A percentile compares a stretch with the other conserved stretches of the same genome.
Evolutionary conservation across 2,888 invertebrate species (phyloP).

Genomic region (Julus scanicus): DNA sequence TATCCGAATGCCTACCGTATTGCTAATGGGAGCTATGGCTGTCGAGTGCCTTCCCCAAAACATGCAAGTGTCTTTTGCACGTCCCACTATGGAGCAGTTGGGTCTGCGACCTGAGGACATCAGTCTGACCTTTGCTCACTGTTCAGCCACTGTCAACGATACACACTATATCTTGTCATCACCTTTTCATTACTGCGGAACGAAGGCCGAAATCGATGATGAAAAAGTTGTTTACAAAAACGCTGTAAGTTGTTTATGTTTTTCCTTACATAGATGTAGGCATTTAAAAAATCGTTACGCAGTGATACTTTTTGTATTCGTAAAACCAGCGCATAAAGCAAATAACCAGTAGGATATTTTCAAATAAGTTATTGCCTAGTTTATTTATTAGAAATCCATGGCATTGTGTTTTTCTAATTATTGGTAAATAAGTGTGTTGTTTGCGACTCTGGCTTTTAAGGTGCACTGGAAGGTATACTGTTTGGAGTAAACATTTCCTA

Average conservation of each 20-base stretch:
- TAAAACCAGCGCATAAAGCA: no score
- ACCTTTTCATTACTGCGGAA: constrained; percentile 63
- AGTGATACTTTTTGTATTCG: no score
- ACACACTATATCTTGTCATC: constrained; percentile 64
- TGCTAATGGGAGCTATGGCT: constrained; percentile 61
- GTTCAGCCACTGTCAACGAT: constrained; percentile 62
- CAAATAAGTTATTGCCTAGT: no score
- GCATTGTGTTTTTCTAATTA: no score
- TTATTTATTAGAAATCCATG: no score
- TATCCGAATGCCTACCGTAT: constrained; percentile 61
- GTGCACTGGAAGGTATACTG: not conserved
- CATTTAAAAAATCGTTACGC: not conserved
- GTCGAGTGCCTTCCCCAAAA: constrained; percentile 60
- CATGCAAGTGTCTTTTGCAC: constrained; percentile 61
- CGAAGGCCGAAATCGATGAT: constrained; percentile 60
- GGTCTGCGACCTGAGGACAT: constrained; percentile 60
- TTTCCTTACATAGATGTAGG: not conserved
- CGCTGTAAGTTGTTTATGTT: constrained; percentile 61
- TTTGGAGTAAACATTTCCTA: no score
- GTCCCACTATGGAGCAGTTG: constrained; percentile 61
- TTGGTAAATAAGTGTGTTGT: no score
- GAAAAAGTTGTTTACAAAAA: constrained; percentile 62
- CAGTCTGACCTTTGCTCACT: constrained; percentile 60
- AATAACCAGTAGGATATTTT: no score
- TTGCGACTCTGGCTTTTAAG: not conserved